Conservation (phyloP, 2,888 invertebrate genomes). For the Exocentrus adspersus region DNA sequence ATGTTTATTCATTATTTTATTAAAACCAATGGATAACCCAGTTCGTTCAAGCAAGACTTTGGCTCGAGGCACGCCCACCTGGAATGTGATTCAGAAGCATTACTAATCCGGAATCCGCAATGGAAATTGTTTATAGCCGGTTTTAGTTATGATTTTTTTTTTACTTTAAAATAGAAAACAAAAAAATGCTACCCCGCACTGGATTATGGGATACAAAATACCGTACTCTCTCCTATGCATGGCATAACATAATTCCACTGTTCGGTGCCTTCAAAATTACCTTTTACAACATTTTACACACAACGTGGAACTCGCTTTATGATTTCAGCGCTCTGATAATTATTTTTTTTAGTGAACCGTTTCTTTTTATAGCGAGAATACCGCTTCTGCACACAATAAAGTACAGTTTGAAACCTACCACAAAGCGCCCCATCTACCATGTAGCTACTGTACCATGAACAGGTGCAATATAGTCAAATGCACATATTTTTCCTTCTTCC, state of each 20-base stretch:
- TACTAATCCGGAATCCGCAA: background rate
- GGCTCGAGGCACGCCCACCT: background rate
- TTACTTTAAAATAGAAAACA: too few relatives aligned
- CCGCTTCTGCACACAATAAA: too few relatives aligned
- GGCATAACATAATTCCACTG: background rate
- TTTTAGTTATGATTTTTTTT: too few relatives aligned
- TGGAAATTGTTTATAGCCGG: background rate
- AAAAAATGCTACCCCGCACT: too few relatives aligned
- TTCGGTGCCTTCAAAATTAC: background rate
- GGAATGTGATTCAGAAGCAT: constrained; percentile 1
- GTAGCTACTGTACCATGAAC: too few relatives aligned
- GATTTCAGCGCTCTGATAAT: constrained; percentile 15
- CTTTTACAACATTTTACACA: constrained; percentile 2
- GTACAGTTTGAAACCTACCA: too few relatives aligned
- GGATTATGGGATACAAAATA: background rate
- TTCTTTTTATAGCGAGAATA: background rate
- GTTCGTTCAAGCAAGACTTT: too few relatives aligned
- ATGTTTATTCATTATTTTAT: constrained; percentile 1
- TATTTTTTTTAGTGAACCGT: constrained; percentile 8
- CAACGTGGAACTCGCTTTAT: background rate
- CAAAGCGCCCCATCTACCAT: too few relatives aligned
- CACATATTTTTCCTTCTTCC: too few relatives aligned
- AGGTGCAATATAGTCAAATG: too few relatives aligned
- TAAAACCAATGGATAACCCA: background rate
- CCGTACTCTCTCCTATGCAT: constrained; percentile 11